Conservation (phyloP, 2,797 vertebrate genomes). For the Spatula clypeata region DNA sequence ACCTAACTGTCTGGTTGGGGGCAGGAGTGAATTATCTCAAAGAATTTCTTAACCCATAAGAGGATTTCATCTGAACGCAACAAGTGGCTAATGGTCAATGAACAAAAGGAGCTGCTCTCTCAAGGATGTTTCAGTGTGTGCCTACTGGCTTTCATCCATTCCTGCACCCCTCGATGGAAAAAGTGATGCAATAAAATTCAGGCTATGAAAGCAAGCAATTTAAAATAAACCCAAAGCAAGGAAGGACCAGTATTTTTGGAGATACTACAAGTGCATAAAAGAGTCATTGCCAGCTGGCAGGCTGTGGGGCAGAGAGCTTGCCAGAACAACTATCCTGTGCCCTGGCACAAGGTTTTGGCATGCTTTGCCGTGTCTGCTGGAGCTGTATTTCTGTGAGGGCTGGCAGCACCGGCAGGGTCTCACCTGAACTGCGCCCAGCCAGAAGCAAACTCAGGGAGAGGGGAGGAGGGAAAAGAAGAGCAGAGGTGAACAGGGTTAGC, state of each 20-base stretch:
- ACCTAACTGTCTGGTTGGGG: background rate
- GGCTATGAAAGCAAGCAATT: background rate
- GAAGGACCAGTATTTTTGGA: background rate
- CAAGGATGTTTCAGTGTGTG: fast-evolving
- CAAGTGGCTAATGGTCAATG: background rate
- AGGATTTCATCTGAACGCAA: background rate
- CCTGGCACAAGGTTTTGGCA: conserved; percentile 14
- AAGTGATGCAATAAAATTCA: background rate
- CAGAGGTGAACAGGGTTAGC: background rate
- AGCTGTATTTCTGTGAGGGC: background rate
- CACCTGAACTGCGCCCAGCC: background rate
- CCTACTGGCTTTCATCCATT: background rate
- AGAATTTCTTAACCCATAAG: background rate
- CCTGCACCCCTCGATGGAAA: background rate
- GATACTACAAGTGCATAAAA: background rate
- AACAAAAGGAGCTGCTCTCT: background rate
- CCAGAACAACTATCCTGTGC: conserved; percentile 47
- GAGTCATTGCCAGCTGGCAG: conserved; percentile 32
- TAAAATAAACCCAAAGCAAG: background rate
- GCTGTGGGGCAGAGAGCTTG: background rate
- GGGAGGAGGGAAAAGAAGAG: background rate
- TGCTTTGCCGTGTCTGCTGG: background rate
- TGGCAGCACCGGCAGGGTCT: conserved; percentile 11
- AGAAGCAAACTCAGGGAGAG: background rate
- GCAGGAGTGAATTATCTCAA: background rate